phyloP scores from a whole-genome alignment of 1,140 invertebrate species.

The Drosophila bipectinata region DNA sequence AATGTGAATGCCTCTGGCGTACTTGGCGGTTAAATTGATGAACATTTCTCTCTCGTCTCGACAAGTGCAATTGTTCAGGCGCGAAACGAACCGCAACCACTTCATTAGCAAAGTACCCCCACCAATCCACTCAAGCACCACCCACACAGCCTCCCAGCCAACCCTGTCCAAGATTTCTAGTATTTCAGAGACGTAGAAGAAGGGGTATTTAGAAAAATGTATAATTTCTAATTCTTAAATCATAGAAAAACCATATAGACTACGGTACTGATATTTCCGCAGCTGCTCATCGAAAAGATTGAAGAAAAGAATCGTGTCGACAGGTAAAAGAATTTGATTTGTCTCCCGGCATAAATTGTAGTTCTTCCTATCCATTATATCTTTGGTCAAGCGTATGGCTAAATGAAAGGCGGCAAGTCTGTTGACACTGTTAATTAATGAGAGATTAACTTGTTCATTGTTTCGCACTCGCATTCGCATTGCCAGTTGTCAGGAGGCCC shows the following conservation, averaged over 20 bases:
- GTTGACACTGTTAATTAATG: constrained; percentile 80
- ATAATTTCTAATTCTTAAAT: neutral
- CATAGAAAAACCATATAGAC: neutral
- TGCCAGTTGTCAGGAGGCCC: constrained; percentile 9
- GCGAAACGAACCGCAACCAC: constrained; percentile 70
- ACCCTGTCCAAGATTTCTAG: constrained; percentile 10
- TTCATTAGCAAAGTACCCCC: constrained; percentile 53
- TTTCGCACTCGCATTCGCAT: constrained; percentile 14
- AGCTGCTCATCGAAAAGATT: constrained; percentile 12
- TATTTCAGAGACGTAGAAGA: neutral
- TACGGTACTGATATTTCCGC: constrained; percentile 13
- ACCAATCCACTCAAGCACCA: constrained; percentile 1
- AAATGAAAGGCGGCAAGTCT: constrained; percentile 67
- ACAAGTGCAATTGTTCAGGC: constrained; percentile 72
- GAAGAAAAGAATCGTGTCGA: constrained; percentile 5
- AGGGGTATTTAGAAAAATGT: neutral
- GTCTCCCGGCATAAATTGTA: constrained; percentile 14
- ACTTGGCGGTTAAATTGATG: constrained; percentile 72
- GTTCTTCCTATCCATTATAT: constrained; percentile 24
- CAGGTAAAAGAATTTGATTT: constrained; percentile 23
- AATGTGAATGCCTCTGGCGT: constrained; percentile 6
- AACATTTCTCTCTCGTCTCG: constrained; percentile 64
- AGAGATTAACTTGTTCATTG: constrained; percentile 66
- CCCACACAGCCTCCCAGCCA: neutral
- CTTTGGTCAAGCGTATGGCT: constrained; percentile 22